Evolutionary conservation across 2,113 vertebrate genomes (phyloP), one percentile per base, ranked within the genome.

Genomic region (Nerophis ophidion): DNA sequence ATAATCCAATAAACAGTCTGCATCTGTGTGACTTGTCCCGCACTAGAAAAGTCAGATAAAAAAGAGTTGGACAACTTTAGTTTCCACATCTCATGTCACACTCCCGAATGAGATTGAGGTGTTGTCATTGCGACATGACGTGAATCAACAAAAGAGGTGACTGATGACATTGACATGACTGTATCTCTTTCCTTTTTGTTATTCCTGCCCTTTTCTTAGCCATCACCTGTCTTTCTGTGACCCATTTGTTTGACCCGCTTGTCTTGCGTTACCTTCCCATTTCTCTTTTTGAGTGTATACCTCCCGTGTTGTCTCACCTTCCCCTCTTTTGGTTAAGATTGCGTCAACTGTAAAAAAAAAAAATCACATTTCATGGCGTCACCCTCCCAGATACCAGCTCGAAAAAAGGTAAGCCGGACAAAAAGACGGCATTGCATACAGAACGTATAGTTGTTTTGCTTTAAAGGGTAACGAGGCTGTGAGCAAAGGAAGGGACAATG

Each of bases 121-220:
- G 83, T 87, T 87, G 82, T 84, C 80, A 87, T 86, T 81, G 77
- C 63, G 70, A 84, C 81, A 69, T 52, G 69, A 81, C 83, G 74
- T 79, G 76, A 85, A 85, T 86, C 81, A 85, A 86, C 90, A 90
- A 90, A 91, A 91, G 87, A 91, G 88, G 88, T 86, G 83, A 84
- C 90, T 89, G 87, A 89, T 90, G 88, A 89, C 88, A 86, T 64
- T 89, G 86, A 91, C 90, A 89, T 89, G 85, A 89, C 88, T 89
- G 89, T 26, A 91, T 90, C 81, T 85, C 61, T 84, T 80, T 81
- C 85, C 60, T 83, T 81, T 72, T 86, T 80, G 75, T 76, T 72
- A 81, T 84, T 81, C 89, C 79, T 84, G 68, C 76, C 71, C 56
- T 61, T 62, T 73, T 83, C 73, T 84, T 66, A 62, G 56, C 63